These are phyloP conservation scores for Grus americana DNA, from an alignment of 2,113 vertebrate genomes.

Conservation along the genomic window DNA sequence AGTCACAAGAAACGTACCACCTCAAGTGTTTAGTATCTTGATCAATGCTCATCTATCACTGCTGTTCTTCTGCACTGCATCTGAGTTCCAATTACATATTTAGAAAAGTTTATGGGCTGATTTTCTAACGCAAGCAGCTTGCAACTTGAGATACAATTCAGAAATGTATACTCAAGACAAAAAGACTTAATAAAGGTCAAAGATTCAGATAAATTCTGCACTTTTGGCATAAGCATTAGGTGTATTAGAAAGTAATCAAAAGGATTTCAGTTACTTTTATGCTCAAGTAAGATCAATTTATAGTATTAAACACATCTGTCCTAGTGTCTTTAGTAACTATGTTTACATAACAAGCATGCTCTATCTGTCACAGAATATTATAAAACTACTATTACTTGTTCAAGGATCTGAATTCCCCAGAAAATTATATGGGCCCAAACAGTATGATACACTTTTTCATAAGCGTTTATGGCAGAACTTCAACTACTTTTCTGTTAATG, in stretches of 20 bases:
- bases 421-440: conserved; percentile 59
- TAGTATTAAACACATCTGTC: conserved; percentile 45
- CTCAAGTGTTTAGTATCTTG: not conserved
- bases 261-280: not conserved
- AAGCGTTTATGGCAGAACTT: conserved; percentile 72
- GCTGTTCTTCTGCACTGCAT: not conserved
- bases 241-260: not conserved
- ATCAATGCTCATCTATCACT: not conserved
- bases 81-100: not conserved
- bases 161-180: not conserved
- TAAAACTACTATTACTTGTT: conserved; percentile 61
- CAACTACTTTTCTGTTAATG: conserved; percentile 69
- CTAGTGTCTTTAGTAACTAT: conserved; percentile 63
- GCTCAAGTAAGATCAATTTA: not conserved
- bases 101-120: not conserved
- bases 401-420: conserved; percentile 68
- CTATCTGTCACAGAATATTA: conserved; percentile 52
- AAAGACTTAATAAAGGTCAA: conserved; percentile 15
- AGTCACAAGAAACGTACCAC: not conserved
- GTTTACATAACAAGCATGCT: conserved; percentile 68
- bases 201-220: not conserved
- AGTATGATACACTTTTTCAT: conserved; percentile 58
- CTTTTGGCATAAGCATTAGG: not conserved
- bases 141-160: not conserved
- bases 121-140: not conserved